Evolutionary conservation across 2,113 vertebrate genomes (phyloP), one percentile per base, ranked within the genome.

Genomic region (Alosa alosa): DNA sequence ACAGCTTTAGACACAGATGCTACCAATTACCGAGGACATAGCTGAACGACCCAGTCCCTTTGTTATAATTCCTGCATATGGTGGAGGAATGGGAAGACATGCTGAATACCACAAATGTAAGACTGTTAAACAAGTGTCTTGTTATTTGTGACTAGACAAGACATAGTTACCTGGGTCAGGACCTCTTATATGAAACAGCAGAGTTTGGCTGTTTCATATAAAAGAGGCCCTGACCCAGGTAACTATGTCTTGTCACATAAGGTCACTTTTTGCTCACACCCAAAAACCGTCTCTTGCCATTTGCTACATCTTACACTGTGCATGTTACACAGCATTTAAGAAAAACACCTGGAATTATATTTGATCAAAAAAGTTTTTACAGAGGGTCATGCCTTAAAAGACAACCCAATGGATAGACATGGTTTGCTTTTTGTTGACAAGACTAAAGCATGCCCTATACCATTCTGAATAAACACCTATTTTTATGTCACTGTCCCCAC

Each of bases 1-100:
- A 78, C 72, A 39, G 72, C 72, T 78, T 78, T 36, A 78, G 72
- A 78, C 72, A 78, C 72, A 78, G 31, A 78, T 78, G 72, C 72
- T 78, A 15, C 72, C 72, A 41, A 78, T 78, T 78, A 78, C 72
- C 39, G 72, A 78, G 72, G 72, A 39, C 72, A 78, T 78, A 41
- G 72, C 72, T 78, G 72, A 78, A 78, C 72, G 72, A 78, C 72
- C 72, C 72, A 41, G 72, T 78, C 72, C 72, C 72, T 36, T 39
- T 78, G 72, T 78, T 78, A 41, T 78, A 78, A 78, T 78, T 39
- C 72, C 11, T 78, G 31, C 72, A 78, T 78, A 78, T 78, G 72
- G 72, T 78, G 72, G 72, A 78, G 72, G 36, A 72, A 72, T 72
- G 64, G 64, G 9, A 25, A 31, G 2, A 78, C 72, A 39, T 39